A percentile compares a stretch with the other conserved stretches of the same genome.
phyloP scores from a whole-genome alignment of 2,888 invertebrate genomes.

The Corbicula japonica region DNA sequence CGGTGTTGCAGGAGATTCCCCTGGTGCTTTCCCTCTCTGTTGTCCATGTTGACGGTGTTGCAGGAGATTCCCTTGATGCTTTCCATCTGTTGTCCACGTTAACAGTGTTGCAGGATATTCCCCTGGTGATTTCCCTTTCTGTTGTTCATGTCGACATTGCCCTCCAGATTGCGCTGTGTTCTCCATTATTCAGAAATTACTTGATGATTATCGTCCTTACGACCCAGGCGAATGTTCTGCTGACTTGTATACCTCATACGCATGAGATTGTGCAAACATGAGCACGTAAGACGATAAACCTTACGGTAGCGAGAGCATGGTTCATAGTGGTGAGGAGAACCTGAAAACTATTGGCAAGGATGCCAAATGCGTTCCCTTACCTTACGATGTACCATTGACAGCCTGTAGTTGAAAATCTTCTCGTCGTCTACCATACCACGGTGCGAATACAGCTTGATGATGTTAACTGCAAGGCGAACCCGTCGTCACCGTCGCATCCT shows the following conservation, averaged over 20 bases:
- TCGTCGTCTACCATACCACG: conserved; percentile 28
- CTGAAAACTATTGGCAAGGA: conserved; percentile 55
- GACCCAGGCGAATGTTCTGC: conserved; percentile 40
- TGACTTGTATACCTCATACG: conserved; percentile 39
- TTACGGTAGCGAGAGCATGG: conserved; percentile 38
- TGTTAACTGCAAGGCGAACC: conserved; percentile 35
- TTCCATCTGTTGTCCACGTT: no score
- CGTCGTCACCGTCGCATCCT: conserved; percentile 50
- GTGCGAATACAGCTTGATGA: conserved; percentile 42
- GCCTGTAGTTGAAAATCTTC: conserved; percentile 62
- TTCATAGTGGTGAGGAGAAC: no score
- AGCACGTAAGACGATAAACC: conserved; percentile 39
- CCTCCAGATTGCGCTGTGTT: conserved; percentile 8
- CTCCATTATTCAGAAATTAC: conserved; percentile 57
- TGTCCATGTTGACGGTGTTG: no score
- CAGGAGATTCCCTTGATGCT: no score
- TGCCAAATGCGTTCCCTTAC: conserved; percentile 67
- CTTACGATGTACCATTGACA: conserved; percentile 50
- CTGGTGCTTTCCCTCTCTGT: no score
- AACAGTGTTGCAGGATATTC: no score
- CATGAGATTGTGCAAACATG: conserved; percentile 56
- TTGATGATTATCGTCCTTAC: conserved; percentile 36
- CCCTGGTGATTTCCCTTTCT: conserved; percentile 32
- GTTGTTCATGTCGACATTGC: conserved; percentile 12
- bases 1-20: no score